phyloP scores from a whole-genome alignment of 2,888 invertebrate species.

The Rotaria magnacalcarata region DNA sequence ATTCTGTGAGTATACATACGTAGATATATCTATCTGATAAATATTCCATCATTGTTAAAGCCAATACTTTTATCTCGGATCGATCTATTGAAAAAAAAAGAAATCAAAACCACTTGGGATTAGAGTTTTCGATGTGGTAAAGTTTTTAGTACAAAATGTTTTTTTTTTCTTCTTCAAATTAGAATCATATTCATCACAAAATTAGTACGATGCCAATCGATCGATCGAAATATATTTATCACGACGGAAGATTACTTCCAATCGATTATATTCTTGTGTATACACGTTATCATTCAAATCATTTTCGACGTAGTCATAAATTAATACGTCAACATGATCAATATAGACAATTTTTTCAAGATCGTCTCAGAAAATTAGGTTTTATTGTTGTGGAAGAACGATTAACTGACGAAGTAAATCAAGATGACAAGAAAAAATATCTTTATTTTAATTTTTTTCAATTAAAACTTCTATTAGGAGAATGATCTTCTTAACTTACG shows the following conservation, averaged over 20 bases:
- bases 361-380: conserved; percentile 25
- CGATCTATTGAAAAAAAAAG: no score
- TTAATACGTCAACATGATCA: neutral
- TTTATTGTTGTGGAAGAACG: conserved; percentile 24
- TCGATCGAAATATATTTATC: neutral
- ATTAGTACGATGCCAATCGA: neutral
- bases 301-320: neutral
- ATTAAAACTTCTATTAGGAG: neutral
- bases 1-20: neutral
- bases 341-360: conserved; percentile 25
- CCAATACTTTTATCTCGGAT: no score
- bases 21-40: no score
- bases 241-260: neutral
- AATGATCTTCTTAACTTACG: conserved; percentile 26
- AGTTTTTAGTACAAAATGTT: neutral
- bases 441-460: no score
- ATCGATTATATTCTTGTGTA: conserved; percentile 23
- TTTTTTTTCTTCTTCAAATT: neutral
- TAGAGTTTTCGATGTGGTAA: no score
- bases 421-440: neutral
- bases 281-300: conserved; percentile 13
- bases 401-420: conserved; percentile 24
- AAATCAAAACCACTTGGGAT: no score
- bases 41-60: no score
- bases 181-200: neutral